These are phyloP conservation scores for western clawed frog (Xenopus tropicalis) DNA, from an alignment of 2,113 vertebrate genomes.

Conservation along the genomic window UCB_Xtro_10.0 CM004450.2:49914501-49915000, in stretches of 20 bases:
- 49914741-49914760: slow-evolving; percentile 22
- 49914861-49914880: slow-evolving; percentile 1
- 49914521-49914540: neutral
- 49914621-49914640: slow-evolving; percentile 30
- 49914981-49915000: neutral
- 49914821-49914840: slow-evolving; percentile 19
- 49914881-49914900: neutral
- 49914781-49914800: slow-evolving; percentile 25
- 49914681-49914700: slow-evolving; percentile 30
- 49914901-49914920: slow-evolving; percentile 19
- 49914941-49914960: slow-evolving; percentile 30
- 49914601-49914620: slow-evolving; percentile 11
- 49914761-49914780: slow-evolving; percentile 18
- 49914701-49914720: slow-evolving; percentile 30
- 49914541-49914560: neutral
- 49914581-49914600: slow-evolving; percentile 9
- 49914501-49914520: neutral
- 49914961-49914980: slow-evolving; percentile 41
- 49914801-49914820: slow-evolving; percentile 17
- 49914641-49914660: slow-evolving; percentile 17
- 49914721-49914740: slow-evolving; percentile 37
- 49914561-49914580: slow-evolving; percentile 7
- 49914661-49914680: slow-evolving; percentile 36
- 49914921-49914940: slow-evolving; percentile 15
- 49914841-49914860: slow-evolving; percentile 14